Conservation (phyloP, 2,888 invertebrate genomes). For the Atherix ibis region DNA sequence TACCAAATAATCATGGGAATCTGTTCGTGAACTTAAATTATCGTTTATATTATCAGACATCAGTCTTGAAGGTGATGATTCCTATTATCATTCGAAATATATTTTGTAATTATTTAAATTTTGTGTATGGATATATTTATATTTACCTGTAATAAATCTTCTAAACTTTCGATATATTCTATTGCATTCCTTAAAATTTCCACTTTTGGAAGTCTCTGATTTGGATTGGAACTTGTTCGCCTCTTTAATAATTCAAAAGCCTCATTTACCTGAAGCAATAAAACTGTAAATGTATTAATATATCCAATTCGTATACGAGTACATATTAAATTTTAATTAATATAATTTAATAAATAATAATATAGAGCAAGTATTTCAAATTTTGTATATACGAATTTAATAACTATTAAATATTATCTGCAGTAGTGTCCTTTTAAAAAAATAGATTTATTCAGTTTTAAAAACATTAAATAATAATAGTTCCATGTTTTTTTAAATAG, state of each 20-base stretch:
- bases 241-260: constrained; percentile 91
- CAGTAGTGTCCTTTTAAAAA: too few relatives aligned
- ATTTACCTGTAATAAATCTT: constrained; percentile 55
- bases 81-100: constrained; percentile 15
- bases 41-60: constrained; percentile 25
- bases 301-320: too few relatives aligned
- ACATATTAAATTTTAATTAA: too few relatives aligned
- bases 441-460: too few relatives aligned
- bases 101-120: not conserved
- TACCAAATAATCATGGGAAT: constrained; percentile 32
- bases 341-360: too few relatives aligned
- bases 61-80: constrained; percentile 26
- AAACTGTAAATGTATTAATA: too few relatives aligned
- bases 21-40: constrained; percentile 23
- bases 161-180: constrained; percentile 88
- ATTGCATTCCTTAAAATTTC: constrained; percentile 96
- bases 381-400: too few relatives aligned
- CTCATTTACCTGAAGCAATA: constrained; percentile 86
- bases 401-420: too few relatives aligned
- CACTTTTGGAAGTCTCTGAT: constrained; percentile 90
- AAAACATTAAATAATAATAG: too few relatives aligned
- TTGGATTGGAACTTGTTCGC: constrained; percentile 87
- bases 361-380: too few relatives aligned
- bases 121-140: not conserved
- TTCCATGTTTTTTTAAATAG: too few relatives aligned